Base-by-base conservation (phyloP, 2,797 vertebrate genomes). In the Craterocephalus amniculus region DNA sequence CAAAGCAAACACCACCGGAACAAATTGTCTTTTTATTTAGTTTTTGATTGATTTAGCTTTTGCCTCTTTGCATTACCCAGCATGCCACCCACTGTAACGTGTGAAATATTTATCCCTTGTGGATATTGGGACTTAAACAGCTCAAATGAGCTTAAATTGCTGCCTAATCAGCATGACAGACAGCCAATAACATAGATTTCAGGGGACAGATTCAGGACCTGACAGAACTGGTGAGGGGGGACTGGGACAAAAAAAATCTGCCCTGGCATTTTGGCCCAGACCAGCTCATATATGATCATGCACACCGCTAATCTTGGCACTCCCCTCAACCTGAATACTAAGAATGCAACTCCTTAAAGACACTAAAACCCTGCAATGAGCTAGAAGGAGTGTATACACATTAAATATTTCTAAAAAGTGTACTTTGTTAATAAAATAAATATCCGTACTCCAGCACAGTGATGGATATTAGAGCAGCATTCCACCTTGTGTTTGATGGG, bases 111-210 rank as follows among this genome's bases (percentile, higher is more conserved):
- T 70, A 72, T 68, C 49, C 11, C 0, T 54, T 12, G n/a, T 11
- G 62, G 40, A 56, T 56, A 62, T 65, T 36, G 52, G 51, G 16
- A 54, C 45, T 29, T 18, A 55, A 60, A 34, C 26, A 18, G 54
- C 13, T 12, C 26, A 5, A 73, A 54, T 64, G n/a, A 62, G 34
- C 27, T 63, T 43, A 65, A 54, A 58, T 22, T 54, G 6, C 2
- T 59, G 35, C 52, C 22, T 79, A 54, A 71, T 80, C 34, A 58
- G 62, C 56, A 60, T 67, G 9, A 58, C 51, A 65, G 16, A 54
- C 29, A 45, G 63, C 49, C 63, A 27, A 54, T 72, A 76, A 74
- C 36, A 49, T 38, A 27, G 72, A 70, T 31, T 38, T 54, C 56
- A 31, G 32, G 45, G 27, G 49, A 67, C 20, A 45, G 27, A 70